phyloP scores from a whole-genome alignment of 2,797 vertebrate species.

The Pogoniulus pusillus region DNA sequence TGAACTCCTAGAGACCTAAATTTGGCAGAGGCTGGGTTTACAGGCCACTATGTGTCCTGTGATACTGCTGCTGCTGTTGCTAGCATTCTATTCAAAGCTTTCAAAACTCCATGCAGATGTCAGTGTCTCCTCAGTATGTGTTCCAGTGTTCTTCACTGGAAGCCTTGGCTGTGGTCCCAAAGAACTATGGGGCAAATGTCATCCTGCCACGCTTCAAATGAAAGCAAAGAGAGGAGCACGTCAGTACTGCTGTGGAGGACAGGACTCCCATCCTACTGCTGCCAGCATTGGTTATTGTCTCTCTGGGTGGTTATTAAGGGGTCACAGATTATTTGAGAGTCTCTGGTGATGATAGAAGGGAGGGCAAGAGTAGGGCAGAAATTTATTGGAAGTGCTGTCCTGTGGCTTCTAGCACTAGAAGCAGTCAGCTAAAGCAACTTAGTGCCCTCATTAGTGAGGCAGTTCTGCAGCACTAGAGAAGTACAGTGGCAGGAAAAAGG shows the following conservation, averaged over 20 bases:
- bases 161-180: neutral
- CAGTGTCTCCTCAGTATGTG: neutral
- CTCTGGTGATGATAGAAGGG: neutral
- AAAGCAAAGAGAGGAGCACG: neutral
- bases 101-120: neutral
- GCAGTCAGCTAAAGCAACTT: conserved; percentile 19
- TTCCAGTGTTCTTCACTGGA: neutral
- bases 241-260: neutral
- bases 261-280: neutral
- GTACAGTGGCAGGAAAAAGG: neutral
- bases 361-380: conserved; percentile 1
- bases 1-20: neutral
- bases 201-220: neutral
- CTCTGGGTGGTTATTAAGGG: neutral
- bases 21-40: conserved; percentile 1
- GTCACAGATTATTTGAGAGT: neutral
- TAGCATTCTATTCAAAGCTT: neutral
- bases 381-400: neutral
- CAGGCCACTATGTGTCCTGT: neutral
- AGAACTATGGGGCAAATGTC: neutral
- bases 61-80: neutral
- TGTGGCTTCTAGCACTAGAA: neutral
- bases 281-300: neutral
- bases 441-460: neutral
- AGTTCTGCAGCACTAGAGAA: neutral